These are phyloP conservation scores for Coelopa pilipes DNA, from an alignment of 2,888 invertebrate species.

Conservation along the genomic window DNA sequence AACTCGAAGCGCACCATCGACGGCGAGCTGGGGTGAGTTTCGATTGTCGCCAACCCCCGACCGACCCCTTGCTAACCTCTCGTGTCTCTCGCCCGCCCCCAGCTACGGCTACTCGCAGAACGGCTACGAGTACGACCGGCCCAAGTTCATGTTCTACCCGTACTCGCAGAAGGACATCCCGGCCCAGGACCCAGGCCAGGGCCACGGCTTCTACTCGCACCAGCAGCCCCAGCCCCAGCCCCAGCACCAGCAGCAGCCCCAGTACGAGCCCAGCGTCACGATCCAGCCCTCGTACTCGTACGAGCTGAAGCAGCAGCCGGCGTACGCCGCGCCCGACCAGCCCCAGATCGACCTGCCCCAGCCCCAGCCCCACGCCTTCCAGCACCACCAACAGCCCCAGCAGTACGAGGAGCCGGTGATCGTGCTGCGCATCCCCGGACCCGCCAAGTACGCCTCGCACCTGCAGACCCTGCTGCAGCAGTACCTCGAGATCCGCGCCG, in stretches of 20 bases:
- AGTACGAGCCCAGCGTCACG: constrained; percentile 67
- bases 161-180: constrained; percentile 76
- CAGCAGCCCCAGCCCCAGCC: no score
- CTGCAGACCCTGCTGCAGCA: constrained; percentile 64
- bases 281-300: constrained; percentile 72
- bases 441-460: constrained; percentile 65
- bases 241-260: constrained; percentile 35
- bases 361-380: background rate
- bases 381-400: constrained; percentile 38
- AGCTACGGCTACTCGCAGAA: constrained; percentile 64
- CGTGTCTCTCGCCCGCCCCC: constrained; percentile 20
- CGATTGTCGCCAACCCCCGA: no score
- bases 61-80: no score
- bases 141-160: constrained; percentile 75
- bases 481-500: constrained; percentile 65
- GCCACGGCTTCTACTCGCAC: no score
- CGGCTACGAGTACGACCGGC: constrained; percentile 64
- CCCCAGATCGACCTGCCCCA: constrained; percentile 44
- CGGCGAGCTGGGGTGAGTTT: constrained; percentile 75
- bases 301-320: constrained; percentile 61
- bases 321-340: constrained; percentile 45
- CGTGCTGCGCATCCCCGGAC: constrained; percentile 64
- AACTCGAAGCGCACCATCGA: constrained; percentile 77
- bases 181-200: constrained; percentile 40
- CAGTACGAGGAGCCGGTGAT: constrained; percentile 64